These are phyloP conservation scores for Apis mellifera DNA, from an alignment of 1,140 invertebrate genomes.

Conservation along the genomic window Amel_HAv3.1 CM009945.2:652001-652500, in stretches of 20 bases:
- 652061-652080: slow-evolving; percentile 66
- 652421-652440: slow-evolving; percentile 69
- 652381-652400: slow-evolving; percentile 69
- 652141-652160: slow-evolving; percentile 76
- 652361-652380: slow-evolving; percentile 66
- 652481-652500: slow-evolving; percentile 76
- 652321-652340: slow-evolving; percentile 66
- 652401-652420: slow-evolving; percentile 72
- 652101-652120: slow-evolving; percentile 55
- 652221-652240: slow-evolving; percentile 70
- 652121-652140: slow-evolving; percentile 54
- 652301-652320: slow-evolving; percentile 76
- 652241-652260: slow-evolving; percentile 75
- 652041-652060: slow-evolving; percentile 69
- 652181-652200: slow-evolving; percentile 76
- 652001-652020: slow-evolving; percentile 69
- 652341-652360: slow-evolving; percentile 65
- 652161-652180: slow-evolving; percentile 79
- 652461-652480: slow-evolving; percentile 79
- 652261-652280: slow-evolving; percentile 71
- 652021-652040: slow-evolving; percentile 59
- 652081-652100: slow-evolving; percentile 43
- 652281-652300: slow-evolving; percentile 70
- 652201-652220: slow-evolving; percentile 74
- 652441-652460: slow-evolving; percentile 71